Evolutionary conservation across 2,113 vertebrate species (phyloP), one percentile per base, ranked within the genome.

Genomic region (Gymnorhina tibicen): DNA sequence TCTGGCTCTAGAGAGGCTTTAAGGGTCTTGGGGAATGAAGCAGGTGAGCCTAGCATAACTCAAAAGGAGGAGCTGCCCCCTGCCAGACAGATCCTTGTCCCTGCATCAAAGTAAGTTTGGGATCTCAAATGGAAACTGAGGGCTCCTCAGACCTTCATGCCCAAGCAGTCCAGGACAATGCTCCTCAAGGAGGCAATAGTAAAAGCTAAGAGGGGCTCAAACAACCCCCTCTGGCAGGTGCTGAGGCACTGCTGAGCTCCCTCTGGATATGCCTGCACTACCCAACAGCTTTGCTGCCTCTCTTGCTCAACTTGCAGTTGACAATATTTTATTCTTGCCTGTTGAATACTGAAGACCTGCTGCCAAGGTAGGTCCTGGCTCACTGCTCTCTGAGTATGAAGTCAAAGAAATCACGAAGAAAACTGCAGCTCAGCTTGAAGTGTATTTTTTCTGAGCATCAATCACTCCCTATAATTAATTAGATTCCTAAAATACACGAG

Each of bases 401-500:
- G 41, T 83, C 44, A 91, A 91, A 96, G 52, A 91, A 86, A 91
- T 84, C 35, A 50, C 7, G 26, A 84, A 93, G 59, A 73, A 82
- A 90, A 78, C 66, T 32, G 49, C 60, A 76, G 69, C 84, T 94
- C 80, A 72, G 60, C 73, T 75, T 78, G 77, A 86, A 82, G 53
- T 58, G n/a, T 24, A 35, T 70, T 92, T 90, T 89, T 92, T 63
- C 69, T 23, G 33, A 95, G 58, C 33, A 56, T 93, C 92, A 92
- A 72, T 91, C 88, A 82, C 39, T 87, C 60, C 32, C 37, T 69
- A 46, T 81, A 95, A 95, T 96, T 96, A 96, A 95, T 89, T 94
- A 81, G 77, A 75, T 89, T 72, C 89, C 87, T 75, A 92, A 96
- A 97, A 93, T 91, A 89, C 58, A 89, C 81, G 85, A 91, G 84